Conservation (phyloP, 2,113 vertebrate species). For the Nannobrachium achirus region DNA sequence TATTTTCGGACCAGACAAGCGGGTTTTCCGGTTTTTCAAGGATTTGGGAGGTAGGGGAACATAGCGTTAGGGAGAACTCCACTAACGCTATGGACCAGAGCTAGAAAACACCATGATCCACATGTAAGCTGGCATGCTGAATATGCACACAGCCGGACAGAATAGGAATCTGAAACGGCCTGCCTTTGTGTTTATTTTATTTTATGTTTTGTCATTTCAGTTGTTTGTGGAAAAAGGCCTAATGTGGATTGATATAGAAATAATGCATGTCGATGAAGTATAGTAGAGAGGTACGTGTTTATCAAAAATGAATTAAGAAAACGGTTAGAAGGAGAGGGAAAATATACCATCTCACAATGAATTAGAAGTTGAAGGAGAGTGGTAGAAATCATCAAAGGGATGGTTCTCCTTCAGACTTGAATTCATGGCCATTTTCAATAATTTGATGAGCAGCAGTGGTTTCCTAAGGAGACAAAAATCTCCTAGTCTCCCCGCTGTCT, state of each 20-base stretch:
- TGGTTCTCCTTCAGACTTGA: too few species aligned
- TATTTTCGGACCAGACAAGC: too few species aligned
- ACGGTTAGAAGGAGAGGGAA: constrained; percentile 12
- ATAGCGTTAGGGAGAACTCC: too few species aligned
- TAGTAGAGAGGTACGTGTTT: constrained; percentile 31
- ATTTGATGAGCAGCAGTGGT: too few species aligned
- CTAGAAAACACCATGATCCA: background rate
- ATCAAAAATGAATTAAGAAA: constrained; percentile 29
- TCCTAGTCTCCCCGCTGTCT: too few species aligned
- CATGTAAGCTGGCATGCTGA: background rate
- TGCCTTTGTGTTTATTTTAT: constrained; percentile 1
- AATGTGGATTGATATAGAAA: background rate
- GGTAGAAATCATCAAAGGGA: background rate
- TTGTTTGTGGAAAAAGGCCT: constrained; percentile 6
- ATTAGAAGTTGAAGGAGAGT: background rate
- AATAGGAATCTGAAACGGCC: constrained; percentile 9
- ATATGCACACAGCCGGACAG: background rate
- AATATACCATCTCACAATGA: background rate
- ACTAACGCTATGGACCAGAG: too few species aligned
- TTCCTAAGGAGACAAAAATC: too few species aligned
- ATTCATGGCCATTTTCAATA: too few species aligned
- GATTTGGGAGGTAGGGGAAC: too few species aligned
- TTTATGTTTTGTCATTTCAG: background rate
- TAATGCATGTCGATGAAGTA: background rate
- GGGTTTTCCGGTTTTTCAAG: too few species aligned